phyloP scores from a whole-genome alignment of 2,113 vertebrate species.

The Dryoscopus gambensis region DNA sequence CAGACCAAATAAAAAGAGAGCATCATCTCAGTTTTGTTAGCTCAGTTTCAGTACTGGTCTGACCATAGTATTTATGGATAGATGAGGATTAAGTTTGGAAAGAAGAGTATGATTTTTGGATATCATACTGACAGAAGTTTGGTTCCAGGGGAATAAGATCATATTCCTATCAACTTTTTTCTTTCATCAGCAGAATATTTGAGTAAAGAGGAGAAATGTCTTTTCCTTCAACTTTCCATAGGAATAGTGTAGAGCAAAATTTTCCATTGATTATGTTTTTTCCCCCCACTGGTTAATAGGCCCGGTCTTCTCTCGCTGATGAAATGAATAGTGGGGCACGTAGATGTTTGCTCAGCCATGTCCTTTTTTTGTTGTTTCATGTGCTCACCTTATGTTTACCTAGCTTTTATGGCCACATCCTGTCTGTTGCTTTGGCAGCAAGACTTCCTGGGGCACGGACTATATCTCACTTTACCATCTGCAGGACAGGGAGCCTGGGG shows the following conservation, averaged over 20 bases:
- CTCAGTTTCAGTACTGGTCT: not conserved
- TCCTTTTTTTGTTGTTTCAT: slow-evolving; percentile 13
- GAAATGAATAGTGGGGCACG: not conserved
- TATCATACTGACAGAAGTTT: not conserved
- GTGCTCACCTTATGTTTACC: slow-evolving; percentile 4
- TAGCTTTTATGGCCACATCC: slow-evolving; percentile 44
- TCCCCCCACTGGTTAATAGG: not conserved
- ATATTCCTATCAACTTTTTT: not conserved
- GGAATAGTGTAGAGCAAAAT: not conserved
- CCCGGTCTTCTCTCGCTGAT: not conserved
- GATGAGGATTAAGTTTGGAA: not conserved
- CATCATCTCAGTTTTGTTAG: not conserved
- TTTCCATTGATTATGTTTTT: not conserved
- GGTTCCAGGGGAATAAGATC: not conserved
- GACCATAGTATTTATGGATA: not conserved
- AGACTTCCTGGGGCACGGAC: not conserved
- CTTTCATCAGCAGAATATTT: not conserved
- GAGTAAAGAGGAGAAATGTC: not conserved
- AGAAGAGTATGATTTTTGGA: not conserved
- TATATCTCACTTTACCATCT: slow-evolving; percentile 42
- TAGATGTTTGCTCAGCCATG: not conserved
- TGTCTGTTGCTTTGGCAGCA: not conserved
- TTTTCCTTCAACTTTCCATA: not conserved
- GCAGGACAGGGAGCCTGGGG: not conserved
- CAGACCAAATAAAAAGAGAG: not conserved